Conservation (phyloP, 2,888 invertebrate genomes). For the Brachylomia viminalis region DNA sequence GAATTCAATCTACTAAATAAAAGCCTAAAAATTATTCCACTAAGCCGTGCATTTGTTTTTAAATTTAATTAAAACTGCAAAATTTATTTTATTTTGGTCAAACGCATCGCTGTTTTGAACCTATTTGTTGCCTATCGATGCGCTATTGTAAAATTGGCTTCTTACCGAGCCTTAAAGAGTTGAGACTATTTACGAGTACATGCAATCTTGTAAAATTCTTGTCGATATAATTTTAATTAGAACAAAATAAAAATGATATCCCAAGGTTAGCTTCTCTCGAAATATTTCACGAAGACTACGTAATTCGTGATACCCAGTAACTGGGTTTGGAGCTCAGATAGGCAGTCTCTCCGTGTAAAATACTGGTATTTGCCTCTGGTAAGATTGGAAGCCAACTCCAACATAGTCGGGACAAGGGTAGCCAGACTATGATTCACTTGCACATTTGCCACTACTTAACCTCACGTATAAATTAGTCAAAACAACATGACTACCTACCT, state of each 20-base stretch:
- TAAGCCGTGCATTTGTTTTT: too few relatives aligned
- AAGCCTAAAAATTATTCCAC: too few relatives aligned
- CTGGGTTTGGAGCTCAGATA: neutral
- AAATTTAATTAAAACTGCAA: too few relatives aligned
- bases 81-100: too few relatives aligned
- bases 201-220: slow-evolving; percentile 1
- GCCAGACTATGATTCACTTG: neutral
- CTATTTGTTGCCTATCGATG: too few relatives aligned
- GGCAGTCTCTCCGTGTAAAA: neutral
- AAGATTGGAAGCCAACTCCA: neutral
- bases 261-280: neutral
- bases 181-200: slow-evolving; percentile 29
- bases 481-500: neutral
- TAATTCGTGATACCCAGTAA: neutral
- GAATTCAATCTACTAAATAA: too few relatives aligned
- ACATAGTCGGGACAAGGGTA: neutral
- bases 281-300: neutral
- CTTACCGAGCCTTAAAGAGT: too few relatives aligned
- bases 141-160: too few relatives aligned
- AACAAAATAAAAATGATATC: too few relatives aligned
- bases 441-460: neutral
- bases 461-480: neutral
- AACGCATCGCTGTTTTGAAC: too few relatives aligned
- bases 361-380: too few relatives aligned
- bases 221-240: neutral